These are phyloP conservation scores for Catajapyx aquilonaris DNA, from an alignment of 1,140 invertebrate species.

Conservation along the genomic window DNA sequence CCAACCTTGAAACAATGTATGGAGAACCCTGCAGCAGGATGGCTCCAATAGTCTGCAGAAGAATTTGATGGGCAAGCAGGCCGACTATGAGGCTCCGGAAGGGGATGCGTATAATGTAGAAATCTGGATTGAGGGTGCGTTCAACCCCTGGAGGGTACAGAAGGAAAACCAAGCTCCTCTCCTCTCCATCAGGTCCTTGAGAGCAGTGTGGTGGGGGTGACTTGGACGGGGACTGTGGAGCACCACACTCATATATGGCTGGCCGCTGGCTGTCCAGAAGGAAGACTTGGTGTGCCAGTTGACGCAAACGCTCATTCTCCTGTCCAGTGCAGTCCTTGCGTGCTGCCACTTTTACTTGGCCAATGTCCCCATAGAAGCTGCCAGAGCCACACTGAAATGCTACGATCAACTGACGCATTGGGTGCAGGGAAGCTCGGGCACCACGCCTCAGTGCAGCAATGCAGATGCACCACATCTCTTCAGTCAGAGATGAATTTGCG, in stretches of 20 bases:
- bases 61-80: constrained; percentile 71
- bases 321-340: constrained; percentile 57
- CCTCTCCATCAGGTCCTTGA: constrained; percentile 26
- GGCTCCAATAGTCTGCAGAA: constrained; percentile 72
- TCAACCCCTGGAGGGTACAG: constrained; percentile 58
- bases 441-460: constrained; percentile 56
- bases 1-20: constrained; percentile 30
- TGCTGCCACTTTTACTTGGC: constrained; percentile 80
- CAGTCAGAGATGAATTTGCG: constrained; percentile 53
- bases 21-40: constrained; percentile 45
- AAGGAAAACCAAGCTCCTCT: constrained; percentile 73
- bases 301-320: constrained; percentile 58
- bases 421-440: constrained; percentile 58
- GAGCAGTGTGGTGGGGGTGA: not conserved
- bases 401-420: constrained; percentile 60
- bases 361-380: constrained; percentile 79
- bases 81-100: constrained; percentile 69
- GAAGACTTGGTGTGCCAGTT: constrained; percentile 66
- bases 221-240: not conserved
- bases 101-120: constrained; percentile 60
- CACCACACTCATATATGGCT: constrained; percentile 18
- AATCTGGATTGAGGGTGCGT: constrained; percentile 48
- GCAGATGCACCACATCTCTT: constrained; percentile 65
- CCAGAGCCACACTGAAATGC: constrained; percentile 74
- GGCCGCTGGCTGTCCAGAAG: constrained; percentile 36